Conservation (phyloP, 1,140 invertebrate species). For the Heliconius melpomene region DNA sequence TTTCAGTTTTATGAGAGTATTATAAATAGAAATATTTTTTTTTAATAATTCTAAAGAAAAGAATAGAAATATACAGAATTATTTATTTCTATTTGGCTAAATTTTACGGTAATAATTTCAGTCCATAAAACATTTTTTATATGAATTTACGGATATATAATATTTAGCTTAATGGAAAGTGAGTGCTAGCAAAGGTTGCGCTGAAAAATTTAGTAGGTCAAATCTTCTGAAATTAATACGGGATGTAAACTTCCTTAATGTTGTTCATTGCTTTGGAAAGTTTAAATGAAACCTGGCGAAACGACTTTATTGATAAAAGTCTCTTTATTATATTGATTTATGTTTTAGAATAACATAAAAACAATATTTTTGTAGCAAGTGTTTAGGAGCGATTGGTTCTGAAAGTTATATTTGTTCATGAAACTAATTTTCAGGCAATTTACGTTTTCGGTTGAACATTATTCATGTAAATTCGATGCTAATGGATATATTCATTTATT, state of each 20-base stretch:
- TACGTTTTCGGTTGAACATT: background rate
- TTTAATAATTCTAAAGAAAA: too few species aligned
- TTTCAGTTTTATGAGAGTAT: background rate
- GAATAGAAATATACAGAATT: too few species aligned
- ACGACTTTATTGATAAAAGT: conserved; percentile 3
- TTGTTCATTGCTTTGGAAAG: conserved; percentile 17
- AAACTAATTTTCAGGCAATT: background rate
- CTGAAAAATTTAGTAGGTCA: conserved; percentile 29
- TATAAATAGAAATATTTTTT: background rate
- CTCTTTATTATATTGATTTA: background rate
- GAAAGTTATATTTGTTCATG: background rate
- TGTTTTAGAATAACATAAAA: background rate
- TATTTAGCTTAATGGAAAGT: conserved; percentile 15
- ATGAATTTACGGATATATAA: background rate
- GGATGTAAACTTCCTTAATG: conserved; percentile 9
- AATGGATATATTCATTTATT: background rate
- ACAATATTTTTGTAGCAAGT: background rate
- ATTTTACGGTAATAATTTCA: background rate
- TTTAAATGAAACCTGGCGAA: background rate
- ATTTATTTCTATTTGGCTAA: too few species aligned
- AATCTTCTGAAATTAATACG: conserved; percentile 18
- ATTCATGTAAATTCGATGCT: background rate
- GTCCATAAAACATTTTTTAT: background rate
- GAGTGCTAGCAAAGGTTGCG: background rate
- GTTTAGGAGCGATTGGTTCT: background rate